These are phyloP conservation scores for Python bivittatus DNA, from an alignment of 2,113 vertebrate genomes.

Conservation along the genomic window DNA sequence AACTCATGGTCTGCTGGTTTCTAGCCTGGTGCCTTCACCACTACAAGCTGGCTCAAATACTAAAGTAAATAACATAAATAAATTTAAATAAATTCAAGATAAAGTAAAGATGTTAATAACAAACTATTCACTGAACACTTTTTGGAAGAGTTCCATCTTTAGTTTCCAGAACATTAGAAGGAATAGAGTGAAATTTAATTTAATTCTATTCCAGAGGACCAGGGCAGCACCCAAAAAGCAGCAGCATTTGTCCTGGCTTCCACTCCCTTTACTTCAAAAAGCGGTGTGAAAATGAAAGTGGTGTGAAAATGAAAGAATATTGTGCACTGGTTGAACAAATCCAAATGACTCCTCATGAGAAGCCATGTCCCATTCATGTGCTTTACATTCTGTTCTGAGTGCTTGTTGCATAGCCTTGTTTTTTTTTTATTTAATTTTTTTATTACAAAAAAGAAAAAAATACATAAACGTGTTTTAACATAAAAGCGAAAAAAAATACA, in stretches of 20 bases:
- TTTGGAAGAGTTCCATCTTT: background rate
- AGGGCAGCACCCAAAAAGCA: background rate
- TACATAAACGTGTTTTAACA: no score
- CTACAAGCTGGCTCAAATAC: background rate
- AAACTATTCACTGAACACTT: background rate
- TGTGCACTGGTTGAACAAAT: background rate
- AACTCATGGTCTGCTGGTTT: background rate
- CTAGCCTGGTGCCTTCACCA: background rate
- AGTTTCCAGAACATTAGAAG: background rate
- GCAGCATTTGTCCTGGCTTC: background rate
- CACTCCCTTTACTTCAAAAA: background rate
- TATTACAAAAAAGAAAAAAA: no score
- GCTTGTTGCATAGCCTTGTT: background rate
- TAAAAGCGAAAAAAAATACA: no score
- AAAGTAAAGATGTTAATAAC: background rate
- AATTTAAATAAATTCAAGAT: background rate
- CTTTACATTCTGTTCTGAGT: conserved; percentile 29
- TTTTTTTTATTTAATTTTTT: no score
- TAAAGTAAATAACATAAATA: background rate
- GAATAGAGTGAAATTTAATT: background rate
- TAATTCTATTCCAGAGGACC: background rate
- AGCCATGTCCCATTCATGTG: background rate
- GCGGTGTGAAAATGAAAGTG: background rate
- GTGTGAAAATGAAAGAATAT: background rate
- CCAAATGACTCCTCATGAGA: background rate